Evolutionary conservation across 2,113 vertebrate genomes (phyloP).

Genomic region (Otis tarda): DNA sequence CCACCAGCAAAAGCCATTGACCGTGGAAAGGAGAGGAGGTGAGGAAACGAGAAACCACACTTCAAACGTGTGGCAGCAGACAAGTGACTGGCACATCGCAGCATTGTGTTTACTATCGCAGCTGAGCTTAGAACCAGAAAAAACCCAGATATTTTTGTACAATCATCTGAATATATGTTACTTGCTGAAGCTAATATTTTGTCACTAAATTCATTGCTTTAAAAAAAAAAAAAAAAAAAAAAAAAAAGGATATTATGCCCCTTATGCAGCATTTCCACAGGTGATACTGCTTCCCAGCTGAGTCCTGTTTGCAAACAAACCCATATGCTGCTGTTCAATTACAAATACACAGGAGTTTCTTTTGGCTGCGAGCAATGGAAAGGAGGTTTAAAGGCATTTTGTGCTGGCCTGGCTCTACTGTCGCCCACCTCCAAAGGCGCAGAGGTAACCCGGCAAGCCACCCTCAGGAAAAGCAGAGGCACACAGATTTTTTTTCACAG

Average conservation of each 20-base stretch:
- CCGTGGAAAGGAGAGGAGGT: neutral
- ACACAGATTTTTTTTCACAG: neutral
- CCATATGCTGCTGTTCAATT: neutral
- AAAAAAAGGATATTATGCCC: neutral
- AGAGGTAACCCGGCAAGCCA: neutral
- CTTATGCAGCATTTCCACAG: constrained; percentile 20
- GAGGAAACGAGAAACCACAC: neutral
- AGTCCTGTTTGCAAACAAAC: constrained; percentile 64
- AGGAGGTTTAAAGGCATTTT: neutral
- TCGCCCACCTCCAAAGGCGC: fast-evolving
- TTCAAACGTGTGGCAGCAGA: neutral
- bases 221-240: neutral
- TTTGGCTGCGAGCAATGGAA: neutral
- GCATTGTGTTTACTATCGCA: neutral
- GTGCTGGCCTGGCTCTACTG: neutral
- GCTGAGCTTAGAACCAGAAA: neutral
- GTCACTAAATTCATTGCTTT: constrained; percentile 1
- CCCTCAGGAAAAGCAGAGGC: neutral
- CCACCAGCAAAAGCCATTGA: neutral
- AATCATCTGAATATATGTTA: neutral
- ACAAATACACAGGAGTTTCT: neutral
- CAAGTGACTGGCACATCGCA: neutral
- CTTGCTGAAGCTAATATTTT: constrained; percentile 25
- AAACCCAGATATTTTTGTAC: neutral
- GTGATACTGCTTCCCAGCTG: constrained; percentile 63